A percentile compares a stretch with the other conserved stretches of the same genome.
phyloP scores from a whole-genome alignment of 2,113 vertebrate species.

The Fregata magnificens region DNA sequence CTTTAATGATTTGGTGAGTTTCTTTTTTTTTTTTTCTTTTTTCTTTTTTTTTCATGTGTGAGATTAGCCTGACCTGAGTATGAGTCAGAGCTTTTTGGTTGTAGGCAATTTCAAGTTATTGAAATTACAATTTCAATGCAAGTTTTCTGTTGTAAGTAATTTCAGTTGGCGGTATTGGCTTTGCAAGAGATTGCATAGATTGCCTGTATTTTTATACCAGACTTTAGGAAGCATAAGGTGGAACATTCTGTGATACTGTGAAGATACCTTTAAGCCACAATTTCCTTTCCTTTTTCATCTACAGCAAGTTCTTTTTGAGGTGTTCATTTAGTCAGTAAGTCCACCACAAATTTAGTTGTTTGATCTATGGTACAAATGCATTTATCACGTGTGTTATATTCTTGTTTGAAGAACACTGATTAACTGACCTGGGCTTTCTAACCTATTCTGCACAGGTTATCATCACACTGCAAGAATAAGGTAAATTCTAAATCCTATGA shows the following conservation, averaged over 20 bases:
- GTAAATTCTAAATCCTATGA: neutral
- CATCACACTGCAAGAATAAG: neutral
- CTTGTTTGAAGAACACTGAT: neutral
- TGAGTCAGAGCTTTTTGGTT: neutral
- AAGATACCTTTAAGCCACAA: neutral
- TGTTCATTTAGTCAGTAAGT: neutral
- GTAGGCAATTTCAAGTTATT: neutral
- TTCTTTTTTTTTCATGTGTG: neutral
- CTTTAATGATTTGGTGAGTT: neutral
- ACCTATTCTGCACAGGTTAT: neutral
- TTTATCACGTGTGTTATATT: neutral
- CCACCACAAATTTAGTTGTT: neutral
- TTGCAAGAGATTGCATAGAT: neutral
- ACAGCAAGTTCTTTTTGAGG: neutral
- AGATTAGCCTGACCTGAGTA: neutral
- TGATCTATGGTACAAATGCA: neutral
- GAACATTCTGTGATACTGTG: neutral
- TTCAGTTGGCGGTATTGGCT: neutral
- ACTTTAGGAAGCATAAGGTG: neutral
- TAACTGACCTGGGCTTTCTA: neutral
- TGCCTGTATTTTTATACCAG: neutral
- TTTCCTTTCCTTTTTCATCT: neutral
- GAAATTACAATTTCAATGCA: neutral
- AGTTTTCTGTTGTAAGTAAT: neutral
- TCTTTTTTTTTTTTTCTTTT: no score